These are phyloP conservation scores for Meteorus sp. DNA, from an alignment of 1,140 invertebrate species.

Conservation along the genomic window DNA sequence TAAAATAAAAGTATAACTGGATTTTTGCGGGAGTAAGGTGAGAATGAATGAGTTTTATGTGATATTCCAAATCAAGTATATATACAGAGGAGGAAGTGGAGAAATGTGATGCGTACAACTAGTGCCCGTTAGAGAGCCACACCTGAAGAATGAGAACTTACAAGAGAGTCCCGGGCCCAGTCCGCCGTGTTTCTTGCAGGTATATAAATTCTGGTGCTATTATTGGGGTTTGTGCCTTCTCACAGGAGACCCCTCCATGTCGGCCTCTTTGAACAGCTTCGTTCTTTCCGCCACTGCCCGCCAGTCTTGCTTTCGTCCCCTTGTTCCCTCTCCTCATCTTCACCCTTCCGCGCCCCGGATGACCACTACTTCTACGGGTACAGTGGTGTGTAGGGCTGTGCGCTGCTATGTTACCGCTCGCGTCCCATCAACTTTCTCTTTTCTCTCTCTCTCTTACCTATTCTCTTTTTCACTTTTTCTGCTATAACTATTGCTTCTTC, in stretches of 20 bases:
- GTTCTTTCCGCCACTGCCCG: slow-evolving; percentile 28
- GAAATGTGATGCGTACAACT: slow-evolving; percentile 14
- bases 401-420: background rate
- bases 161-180: slow-evolving; percentile 36
- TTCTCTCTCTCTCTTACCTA: slow-evolving; percentile 13
- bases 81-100: background rate
- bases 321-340: slow-evolving; percentile 5
- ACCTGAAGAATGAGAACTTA: slow-evolving; percentile 14
- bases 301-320: slow-evolving; percentile 25
- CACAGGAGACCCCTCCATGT: slow-evolving; percentile 38
- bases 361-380: slow-evolving; percentile 11
- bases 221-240: slow-evolving; percentile 57
- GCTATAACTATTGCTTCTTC: too few relatives aligned
- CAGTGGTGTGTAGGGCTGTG: too few relatives aligned
- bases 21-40: too few relatives aligned
- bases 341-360: slow-evolving; percentile 9
- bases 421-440: background rate
- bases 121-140: slow-evolving; percentile 30
- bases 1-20: too few relatives aligned
- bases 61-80: too few relatives aligned
- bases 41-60: too few relatives aligned
- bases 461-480: slow-evolving; percentile 10
- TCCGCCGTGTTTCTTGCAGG: slow-evolving; percentile 53
- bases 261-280: slow-evolving; percentile 26
- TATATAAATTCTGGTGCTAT: slow-evolving; percentile 61